These are phyloP conservation scores for Aplochiton taeniatus DNA, from an alignment of 2,797 vertebrate species.

Conservation along the genomic window DNA sequence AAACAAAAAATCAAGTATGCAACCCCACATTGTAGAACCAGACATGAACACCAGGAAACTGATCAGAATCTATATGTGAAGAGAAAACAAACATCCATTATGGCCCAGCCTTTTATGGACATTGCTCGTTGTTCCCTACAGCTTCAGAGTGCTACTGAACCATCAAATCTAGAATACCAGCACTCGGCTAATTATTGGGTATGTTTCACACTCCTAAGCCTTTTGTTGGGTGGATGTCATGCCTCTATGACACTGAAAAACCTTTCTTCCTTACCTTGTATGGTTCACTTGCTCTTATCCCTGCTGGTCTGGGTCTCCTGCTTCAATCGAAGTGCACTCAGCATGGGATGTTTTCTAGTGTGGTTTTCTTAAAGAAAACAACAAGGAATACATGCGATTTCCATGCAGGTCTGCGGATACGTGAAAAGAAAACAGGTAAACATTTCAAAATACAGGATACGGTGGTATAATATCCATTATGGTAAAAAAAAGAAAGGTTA, in stretches of 20 bases:
- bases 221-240: constrained; percentile 61
- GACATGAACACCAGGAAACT: constrained; percentile 26
- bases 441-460: constrained; percentile 1
- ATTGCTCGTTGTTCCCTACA: constrained; percentile 62
- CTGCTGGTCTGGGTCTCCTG: constrained; percentile 49
- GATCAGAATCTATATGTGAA: constrained; percentile 67
- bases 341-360: constrained; percentile 43
- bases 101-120: constrained; percentile 64
- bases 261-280: constrained; percentile 55
- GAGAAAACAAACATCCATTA: constrained; percentile 63
- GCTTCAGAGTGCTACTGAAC: constrained; percentile 68
- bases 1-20: constrained; percentile 24
- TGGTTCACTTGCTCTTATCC: constrained; percentile 52
- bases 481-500: not conserved
- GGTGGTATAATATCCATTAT: not conserved
- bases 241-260: constrained; percentile 60
- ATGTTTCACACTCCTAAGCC: constrained; percentile 63
- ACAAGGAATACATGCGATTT: constrained; percentile 47
- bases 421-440: constrained; percentile 57
- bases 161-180: constrained; percentile 77
- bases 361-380: constrained; percentile 30
- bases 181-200: constrained; percentile 73
- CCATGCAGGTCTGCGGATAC: constrained; percentile 64
- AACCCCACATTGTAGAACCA: not conserved
- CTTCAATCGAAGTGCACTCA: constrained; percentile 42